Evolutionary conservation across 2,888 invertebrate species (phyloP).

Genomic region (Galerucella calmariensis): DNA sequence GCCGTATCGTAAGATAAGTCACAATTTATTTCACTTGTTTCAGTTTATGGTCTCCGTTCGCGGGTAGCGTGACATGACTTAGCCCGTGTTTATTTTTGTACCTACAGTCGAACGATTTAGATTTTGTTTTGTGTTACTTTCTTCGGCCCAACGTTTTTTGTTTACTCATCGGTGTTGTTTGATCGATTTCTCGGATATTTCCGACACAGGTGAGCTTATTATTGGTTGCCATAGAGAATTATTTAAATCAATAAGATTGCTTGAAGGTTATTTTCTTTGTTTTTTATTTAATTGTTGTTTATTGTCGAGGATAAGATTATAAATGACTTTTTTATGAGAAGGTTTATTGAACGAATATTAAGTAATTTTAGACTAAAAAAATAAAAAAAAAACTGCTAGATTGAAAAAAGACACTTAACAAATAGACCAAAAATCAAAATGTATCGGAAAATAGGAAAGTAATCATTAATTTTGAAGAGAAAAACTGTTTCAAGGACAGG

Average conservation of each 20-base stretch:
- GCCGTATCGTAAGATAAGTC: slow-evolving; percentile 25
- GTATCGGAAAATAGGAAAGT: too few species aligned
- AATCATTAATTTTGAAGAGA: too few species aligned
- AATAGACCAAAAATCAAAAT: too few species aligned
- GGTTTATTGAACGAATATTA: background rate
- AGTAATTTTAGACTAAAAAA: background rate
- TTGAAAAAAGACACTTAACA: too few species aligned
- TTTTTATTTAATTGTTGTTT: background rate
- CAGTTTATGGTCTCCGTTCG: slow-evolving; percentile 6
- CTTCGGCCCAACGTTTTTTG: slow-evolving; percentile 26
- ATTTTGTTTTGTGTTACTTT: slow-evolving; percentile 25
- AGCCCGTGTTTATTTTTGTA: background rate
- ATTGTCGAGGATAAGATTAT: background rate
- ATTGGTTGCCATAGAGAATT: background rate
- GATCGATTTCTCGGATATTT: slow-evolving; percentile 18
- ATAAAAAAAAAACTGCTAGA: too few species aligned
- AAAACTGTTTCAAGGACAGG: too few species aligned
- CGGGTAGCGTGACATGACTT: background rate
- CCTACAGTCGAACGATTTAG: background rate
- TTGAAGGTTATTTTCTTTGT: slow-evolving; percentile 15
- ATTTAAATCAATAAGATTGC: background rate
- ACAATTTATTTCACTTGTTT: slow-evolving; percentile 29
- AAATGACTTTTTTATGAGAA: background rate
- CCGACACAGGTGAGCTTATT: slow-evolving; percentile 22
- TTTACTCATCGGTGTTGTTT: slow-evolving; percentile 38